Evolutionary conservation across 2,797 vertebrate genomes (phyloP), one percentile per base, ranked within the genome.

Genomic region (Propithecus perrieri): DNA sequence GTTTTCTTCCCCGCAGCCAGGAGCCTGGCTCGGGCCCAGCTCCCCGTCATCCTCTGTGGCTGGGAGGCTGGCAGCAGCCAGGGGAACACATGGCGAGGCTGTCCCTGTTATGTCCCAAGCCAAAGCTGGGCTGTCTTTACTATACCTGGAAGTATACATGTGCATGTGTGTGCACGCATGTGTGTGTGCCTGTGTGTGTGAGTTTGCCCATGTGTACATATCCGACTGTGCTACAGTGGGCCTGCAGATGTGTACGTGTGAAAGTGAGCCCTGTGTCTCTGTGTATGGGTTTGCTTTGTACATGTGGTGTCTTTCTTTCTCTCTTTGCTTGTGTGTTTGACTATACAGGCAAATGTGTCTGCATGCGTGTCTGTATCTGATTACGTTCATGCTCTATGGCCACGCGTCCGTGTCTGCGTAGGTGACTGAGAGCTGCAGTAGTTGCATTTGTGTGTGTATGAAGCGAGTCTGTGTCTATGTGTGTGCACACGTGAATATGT

Each of bases 361-460:
- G 50, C 15, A 10, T 59, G 61, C 14, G 7, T 46, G 28, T 55
- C 89, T 78, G 2, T 48, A 5, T 86, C 80, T 35, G 43, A 35
- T n/a, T 35, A 1, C 38, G 53, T 38, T 50, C 33, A 22, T 0
- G 7, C 2, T 14, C 22, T 14, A 24, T 57, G 76, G 15, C n/a
- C 53, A 26, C 0, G n/a, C 17, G 55, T 18, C 0, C 1, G 0
- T 13, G 26, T 5, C 7, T 26, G 1, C 8, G 4, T 7, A 43
- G 57, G 67, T 33, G 85, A 22, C 15, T 15, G 5, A 33, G 65
- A 53, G 20, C 7, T 65, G 1, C 26, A 46, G 46, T 7, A 53
- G 9, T n/a, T 48, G 48, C 38, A 7, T 22, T 78, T 26, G 6
- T 33, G 59, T 50, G 65, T 33, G 24, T 48, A 22, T 26, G n/a